Evolutionary conservation across 2,888 invertebrate genomes (phyloP), one percentile per base, ranked within the genome.

Genomic region (Drosophila hamatofila): DNA sequence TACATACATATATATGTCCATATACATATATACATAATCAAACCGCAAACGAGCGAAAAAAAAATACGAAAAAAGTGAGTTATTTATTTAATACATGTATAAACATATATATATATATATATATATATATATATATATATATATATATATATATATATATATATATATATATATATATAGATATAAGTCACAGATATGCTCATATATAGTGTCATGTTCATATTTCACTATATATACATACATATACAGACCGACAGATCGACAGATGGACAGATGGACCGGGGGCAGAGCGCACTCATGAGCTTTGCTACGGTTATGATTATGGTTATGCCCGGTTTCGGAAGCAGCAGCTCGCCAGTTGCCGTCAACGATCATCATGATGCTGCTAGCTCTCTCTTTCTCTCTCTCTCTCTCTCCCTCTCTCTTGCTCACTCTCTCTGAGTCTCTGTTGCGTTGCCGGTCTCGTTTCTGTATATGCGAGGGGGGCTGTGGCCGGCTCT

Each of bases 21-120:
- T 1, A 44, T 25, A 41, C 23, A 60, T n/a, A 27, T 21, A 51
- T 51, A 54, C 41, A 75, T 54, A 58, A 58, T 49, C 49, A 59
- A 72, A 64, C 46, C 48, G 73, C 74, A 68, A 80, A 66, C 79
- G 75, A 80, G 64, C 66, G 59, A 78, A 66, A 76, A 77, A 64
- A 65, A 62, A 51, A 51, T 55, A 63, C 75, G 64, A 72, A 78
- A 78, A 83, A 87, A 84, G 83, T 84, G 85, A 84, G 83, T 84
- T 76, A 83, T 83, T 80, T 76, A 75, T 80, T 67, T 68, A 72
- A 75, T 62, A 78, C 39, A 56, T 62, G 37, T 48, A n/a, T n/a
- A 48, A 6, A 48, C 25, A 64, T 37, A 37, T 14, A 35, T 33
- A 51, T 25, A 49, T 35, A 52, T 60, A 48, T 11, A 48, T 48